phyloP scores from a whole-genome alignment of 92 coral and sea anemone species.

The Zoanthus sansibaricus region DNA sequence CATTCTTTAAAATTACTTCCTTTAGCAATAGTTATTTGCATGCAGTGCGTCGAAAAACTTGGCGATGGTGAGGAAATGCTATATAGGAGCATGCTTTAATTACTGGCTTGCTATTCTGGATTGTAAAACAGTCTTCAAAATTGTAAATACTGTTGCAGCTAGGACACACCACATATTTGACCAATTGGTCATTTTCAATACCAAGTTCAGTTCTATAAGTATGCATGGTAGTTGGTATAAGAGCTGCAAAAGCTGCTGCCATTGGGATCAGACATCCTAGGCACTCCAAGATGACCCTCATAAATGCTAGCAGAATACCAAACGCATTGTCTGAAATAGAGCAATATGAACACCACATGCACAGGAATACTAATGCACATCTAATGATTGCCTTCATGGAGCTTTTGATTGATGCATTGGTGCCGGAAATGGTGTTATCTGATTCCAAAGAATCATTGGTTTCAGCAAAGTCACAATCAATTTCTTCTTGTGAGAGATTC shows the following conservation, averaged over 20 bases:
- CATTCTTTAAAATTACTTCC: constrained; percentile 62
- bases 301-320: constrained; percentile 17
- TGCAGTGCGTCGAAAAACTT: constrained; percentile 57
- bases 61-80: constrained; percentile 64
- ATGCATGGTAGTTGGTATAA: constrained; percentile 1
- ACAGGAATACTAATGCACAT: constrained; percentile 14
- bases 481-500: constrained; percentile 55
- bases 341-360: constrained; percentile 11
- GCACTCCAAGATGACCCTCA: not conserved
- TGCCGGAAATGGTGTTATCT: constrained; percentile 7
- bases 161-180: constrained; percentile 76
- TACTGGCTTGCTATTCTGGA: constrained; percentile 40
- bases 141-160: constrained; percentile 64
- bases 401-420: constrained; percentile 9
- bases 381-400: constrained; percentile 3
- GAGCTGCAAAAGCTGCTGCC: not conserved
- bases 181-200: constrained; percentile 66
- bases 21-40: constrained; percentile 67
- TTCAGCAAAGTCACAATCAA: constrained; percentile 58
- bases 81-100: constrained; percentile 52
- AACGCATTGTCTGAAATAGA: not conserved
- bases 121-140: constrained; percentile 61
- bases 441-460: not conserved
- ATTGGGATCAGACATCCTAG: not conserved
- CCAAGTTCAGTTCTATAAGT: constrained; percentile 52